Evolutionary conservation across 2,113 vertebrate species (phyloP), one percentile per base, ranked within the genome.

Genomic region (Etheostoma spectabile): DNA sequence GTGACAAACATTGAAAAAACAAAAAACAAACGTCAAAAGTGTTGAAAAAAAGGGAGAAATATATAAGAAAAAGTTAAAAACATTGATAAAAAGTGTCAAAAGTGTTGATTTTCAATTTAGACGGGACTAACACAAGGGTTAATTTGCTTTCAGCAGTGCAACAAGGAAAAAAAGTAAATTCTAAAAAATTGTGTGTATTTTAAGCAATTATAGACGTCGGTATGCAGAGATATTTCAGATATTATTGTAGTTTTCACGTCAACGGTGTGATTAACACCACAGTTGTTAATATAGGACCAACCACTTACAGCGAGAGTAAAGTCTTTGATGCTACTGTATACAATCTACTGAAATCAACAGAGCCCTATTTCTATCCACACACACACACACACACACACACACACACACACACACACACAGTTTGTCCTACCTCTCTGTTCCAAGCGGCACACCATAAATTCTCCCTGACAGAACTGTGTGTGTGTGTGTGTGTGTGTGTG

Each of bases 401-500:
- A 27, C 27, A 66, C 38, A 14, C 55, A 53, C 15, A 30, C 30
- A 60, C 14, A 53, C 6, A 45, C 3, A 4, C 73, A 63, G 65
- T 76, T 75, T 76, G 73, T 76, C 60, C 65, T 57, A 27, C 27
- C 73, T 57, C 66, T 76, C 15, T 61, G 52, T 42, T 70, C 73
- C 70, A 60, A 64, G 65, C 73, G 57, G 42, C 59, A 69, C 27
- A 56, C 65, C 42, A 82, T 76, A 61, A 70, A 69, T 76, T 76
- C 57, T 82, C 27, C 33, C 63, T 76, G 79, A 82, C 49, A 68
- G 72, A 62, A 48, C 18, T 45, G 0, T 30, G 30, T 51, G 52
- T 7, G 38, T 49, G 68, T 49, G 63, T 21, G 53, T 59, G 62
- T 59, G 74, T 10, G 60, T 13, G 72, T 6, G 57, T 7, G 60